phyloP scores from a whole-genome alignment of 2,797 vertebrate species.

The Schizopygopsis pylzovi region DNA sequence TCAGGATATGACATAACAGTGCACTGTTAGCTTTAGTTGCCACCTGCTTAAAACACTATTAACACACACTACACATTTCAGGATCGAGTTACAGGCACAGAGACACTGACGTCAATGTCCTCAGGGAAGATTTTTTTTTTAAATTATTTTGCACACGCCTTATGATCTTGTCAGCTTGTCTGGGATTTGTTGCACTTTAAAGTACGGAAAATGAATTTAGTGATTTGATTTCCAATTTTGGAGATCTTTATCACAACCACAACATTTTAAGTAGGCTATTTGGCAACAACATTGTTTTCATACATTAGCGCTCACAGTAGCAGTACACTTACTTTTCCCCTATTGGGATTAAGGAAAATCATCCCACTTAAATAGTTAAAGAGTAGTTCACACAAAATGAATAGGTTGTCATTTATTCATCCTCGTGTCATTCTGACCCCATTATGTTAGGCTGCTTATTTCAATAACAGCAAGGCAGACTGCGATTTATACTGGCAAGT shows the following conservation, averaged over 20 bases:
- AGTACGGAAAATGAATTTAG: conserved; percentile 36
- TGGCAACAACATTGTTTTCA: neutral
- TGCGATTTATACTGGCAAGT: neutral
- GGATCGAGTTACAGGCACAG: neutral
- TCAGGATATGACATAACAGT: conserved; percentile 37
- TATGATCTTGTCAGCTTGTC: conserved; percentile 24
- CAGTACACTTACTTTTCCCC: neutral
- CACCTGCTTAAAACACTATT: conserved; percentile 42
- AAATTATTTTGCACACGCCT: neutral
- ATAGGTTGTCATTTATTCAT: conserved; percentile 9
- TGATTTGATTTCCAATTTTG: conserved; percentile 33
- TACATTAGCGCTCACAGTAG: neutral
- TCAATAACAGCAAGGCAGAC: neutral
- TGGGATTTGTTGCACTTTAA: conserved; percentile 40
- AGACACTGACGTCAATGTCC: conserved; percentile 34
- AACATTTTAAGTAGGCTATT: neutral
- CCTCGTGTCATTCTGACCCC: neutral
- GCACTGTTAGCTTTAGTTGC: neutral
- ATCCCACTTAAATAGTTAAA: neutral
- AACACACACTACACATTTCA: conserved; percentile 32
- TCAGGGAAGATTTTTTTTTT: conserved; percentile 14
- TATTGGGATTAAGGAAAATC: neutral
- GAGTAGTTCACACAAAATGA: neutral
- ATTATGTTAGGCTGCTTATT: neutral
- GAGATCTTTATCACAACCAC: neutral